Base-by-base conservation (phyloP, 2,888 invertebrate species). In the Diogma glabrata region DNA sequence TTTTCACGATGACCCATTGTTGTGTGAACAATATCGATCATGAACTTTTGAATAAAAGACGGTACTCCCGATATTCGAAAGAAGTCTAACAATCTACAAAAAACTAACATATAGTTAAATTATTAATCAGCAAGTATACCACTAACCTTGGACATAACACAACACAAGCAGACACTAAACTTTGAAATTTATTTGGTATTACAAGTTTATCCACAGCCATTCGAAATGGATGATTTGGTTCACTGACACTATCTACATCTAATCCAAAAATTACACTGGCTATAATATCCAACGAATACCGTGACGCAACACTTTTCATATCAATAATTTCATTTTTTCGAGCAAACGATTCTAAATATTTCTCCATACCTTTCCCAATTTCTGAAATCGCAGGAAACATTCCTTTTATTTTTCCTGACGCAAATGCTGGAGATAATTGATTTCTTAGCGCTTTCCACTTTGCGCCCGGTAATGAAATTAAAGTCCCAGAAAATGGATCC, bases 351-450 rank as follows among this genome's bases (percentile, higher is more conserved):
- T 70, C 64, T 7, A 75, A 66, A 51, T 75, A 71, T 4, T 64
- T 60, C 2, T 72, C 61, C 57, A 81, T 72, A 51, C 75, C 71
- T 12, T 72, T 64, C 1, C 77, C 77, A 51, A 80, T 76, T 28
- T 74, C 68, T 38, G 76, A 71, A 10, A 82, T 74, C 1, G 78
- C 73, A 1, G 70, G 70, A 57, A 79, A 81, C 78, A 83, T 80
- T 2, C 67, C 72, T 62, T 79, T 83, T 47, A 84, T 64, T 64
- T 82, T 83, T 8, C 78, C 79, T 0, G 81, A 75, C 1, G 83
- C 77, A 60, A 83, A 85, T 0, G 79, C 75, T 0, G 83, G 79
- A 1, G 82, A 75, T 59, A 84, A 65, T 58, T 81, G 81, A 1
- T 72, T 57, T 12, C 84, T 71, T 22, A 84, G 63, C 47, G 69